phyloP scores from a whole-genome alignment of 2,113 vertebrate species.

The Indicator indicator region DNA sequence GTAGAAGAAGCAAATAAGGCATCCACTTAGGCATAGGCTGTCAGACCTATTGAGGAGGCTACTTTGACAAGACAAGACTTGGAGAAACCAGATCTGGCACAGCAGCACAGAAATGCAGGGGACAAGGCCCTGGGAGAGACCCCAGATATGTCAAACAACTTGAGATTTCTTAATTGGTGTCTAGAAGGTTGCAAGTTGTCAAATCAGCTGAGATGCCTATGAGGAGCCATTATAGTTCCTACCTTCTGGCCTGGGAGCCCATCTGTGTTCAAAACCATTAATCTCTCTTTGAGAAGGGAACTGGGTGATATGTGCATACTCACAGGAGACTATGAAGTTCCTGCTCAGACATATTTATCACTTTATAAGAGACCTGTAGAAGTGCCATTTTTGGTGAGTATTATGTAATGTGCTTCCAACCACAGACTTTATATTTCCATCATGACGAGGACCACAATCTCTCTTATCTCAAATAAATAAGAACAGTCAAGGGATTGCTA shows the following conservation, averaged over 20 bases:
- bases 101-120: not conserved
- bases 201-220: not conserved
- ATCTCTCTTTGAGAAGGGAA: not conserved
- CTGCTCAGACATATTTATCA: not conserved
- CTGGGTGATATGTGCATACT: not conserved
- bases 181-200: not conserved
- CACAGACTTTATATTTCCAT: conserved; percentile 17
- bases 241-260: not conserved
- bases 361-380: not conserved
- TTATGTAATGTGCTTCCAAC: conserved; percentile 17
- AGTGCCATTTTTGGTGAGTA: conserved; percentile 23
- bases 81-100: not conserved
- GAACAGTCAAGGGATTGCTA: not conserved
- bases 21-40: not conserved
- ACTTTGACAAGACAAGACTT: not conserved
- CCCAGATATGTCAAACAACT: not conserved
- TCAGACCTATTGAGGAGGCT: not conserved
- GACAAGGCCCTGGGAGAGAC: not conserved
- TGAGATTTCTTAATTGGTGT: accelerated
- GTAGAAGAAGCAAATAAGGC: conserved; percentile 8
- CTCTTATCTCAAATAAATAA: not conserved
- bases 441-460: not conserved
- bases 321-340: not conserved
- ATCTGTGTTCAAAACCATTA: not conserved
- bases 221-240: not conserved